Percentiles rank a stretch among this genome's conserved stretches.
These are phyloP conservation scores for Neoarius graeffei DNA, from an alignment of 2,113 vertebrate species.

Conservation along the genomic window DNA sequence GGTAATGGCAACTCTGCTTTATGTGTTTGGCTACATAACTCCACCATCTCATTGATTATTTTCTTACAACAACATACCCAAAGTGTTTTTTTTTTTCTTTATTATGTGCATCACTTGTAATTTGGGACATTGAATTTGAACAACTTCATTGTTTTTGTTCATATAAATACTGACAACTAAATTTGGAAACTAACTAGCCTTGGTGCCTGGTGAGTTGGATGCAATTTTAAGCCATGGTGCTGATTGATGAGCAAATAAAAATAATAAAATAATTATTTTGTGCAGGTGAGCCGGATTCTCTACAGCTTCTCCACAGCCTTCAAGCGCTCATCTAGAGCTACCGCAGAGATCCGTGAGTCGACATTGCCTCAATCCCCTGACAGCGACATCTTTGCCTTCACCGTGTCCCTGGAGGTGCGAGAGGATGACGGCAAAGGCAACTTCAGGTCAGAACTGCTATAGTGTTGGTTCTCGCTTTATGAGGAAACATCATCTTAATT, in stretches of 20 bases:
- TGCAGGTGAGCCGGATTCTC: conserved; percentile 93
- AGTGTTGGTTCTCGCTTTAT: not conserved
- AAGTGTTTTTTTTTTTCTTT: not conserved
- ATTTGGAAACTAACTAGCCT: not conserved
- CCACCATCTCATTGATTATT: not conserved
- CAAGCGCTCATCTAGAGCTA: conserved; percentile 85
- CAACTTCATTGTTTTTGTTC: not conserved
- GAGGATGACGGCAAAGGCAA: conserved; percentile 98
- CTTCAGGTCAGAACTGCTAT: conserved; percentile 79
- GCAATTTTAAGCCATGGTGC: not conserved
- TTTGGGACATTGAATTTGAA: not conserved
- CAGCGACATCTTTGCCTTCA: conserved; percentile 90
- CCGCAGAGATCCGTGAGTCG: conserved; percentile 80
- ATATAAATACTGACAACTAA: not conserved
- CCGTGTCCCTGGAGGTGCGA: conserved; percentile 89
- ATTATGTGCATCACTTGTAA: not conserved
- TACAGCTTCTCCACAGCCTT: conserved; percentile 96
- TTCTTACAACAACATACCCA: not conserved
- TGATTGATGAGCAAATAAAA: not conserved
- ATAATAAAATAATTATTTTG: not conserved
- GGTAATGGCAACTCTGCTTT: not conserved
- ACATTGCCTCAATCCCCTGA: conserved; percentile 79
- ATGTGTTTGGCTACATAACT: not conserved
- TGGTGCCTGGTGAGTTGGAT: not conserved
- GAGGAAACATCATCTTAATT: too few relatives aligned